Evolutionary conservation across 2,797 vertebrate genomes (phyloP).

Genomic region (Geotrypetes seraphini): DNA sequence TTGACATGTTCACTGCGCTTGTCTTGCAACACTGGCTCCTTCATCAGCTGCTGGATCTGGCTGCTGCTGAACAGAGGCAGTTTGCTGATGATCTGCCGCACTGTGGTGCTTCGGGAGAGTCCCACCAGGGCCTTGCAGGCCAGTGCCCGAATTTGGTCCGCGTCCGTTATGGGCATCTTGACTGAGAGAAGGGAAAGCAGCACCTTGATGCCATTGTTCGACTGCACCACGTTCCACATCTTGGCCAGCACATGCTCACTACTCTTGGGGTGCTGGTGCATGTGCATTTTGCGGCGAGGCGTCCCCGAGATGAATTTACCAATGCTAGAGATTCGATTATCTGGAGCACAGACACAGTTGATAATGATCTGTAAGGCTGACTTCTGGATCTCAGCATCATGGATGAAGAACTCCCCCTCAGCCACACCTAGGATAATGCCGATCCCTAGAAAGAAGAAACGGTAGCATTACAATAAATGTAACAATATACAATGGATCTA

Average conservation of each 20-base stretch:
- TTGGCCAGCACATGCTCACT: constrained; percentile 86
- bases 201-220: constrained; percentile 98
- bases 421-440: constrained; percentile 95
- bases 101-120: constrained; percentile 80
- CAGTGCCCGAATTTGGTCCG: constrained; percentile 90
- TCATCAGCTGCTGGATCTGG: constrained; percentile 98
- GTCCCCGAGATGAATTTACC: constrained; percentile 93
- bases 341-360: constrained; percentile 93
- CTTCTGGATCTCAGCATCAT: constrained; percentile 97
- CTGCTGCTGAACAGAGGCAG: constrained; percentile 94
- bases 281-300: constrained; percentile 79
- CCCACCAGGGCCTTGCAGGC: constrained; percentile 94
- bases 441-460: constrained; percentile 66
- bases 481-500: too few species aligned
- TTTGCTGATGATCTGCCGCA: constrained; percentile 96
- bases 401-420: constrained; percentile 94
- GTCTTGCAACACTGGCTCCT: constrained; percentile 95
- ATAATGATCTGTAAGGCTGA: constrained; percentile 95
- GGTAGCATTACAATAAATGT: too few species aligned
- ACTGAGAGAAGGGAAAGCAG: constrained; percentile 86
- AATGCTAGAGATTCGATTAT: constrained; percentile 91
- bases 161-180: constrained; percentile 97
- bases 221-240: constrained; percentile 98
- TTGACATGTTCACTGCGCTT: constrained; percentile 95
- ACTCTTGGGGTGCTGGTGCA: constrained; percentile 67